Conservation (phyloP, 2,797 vertebrate species). For the Chromis chromis region DNA sequence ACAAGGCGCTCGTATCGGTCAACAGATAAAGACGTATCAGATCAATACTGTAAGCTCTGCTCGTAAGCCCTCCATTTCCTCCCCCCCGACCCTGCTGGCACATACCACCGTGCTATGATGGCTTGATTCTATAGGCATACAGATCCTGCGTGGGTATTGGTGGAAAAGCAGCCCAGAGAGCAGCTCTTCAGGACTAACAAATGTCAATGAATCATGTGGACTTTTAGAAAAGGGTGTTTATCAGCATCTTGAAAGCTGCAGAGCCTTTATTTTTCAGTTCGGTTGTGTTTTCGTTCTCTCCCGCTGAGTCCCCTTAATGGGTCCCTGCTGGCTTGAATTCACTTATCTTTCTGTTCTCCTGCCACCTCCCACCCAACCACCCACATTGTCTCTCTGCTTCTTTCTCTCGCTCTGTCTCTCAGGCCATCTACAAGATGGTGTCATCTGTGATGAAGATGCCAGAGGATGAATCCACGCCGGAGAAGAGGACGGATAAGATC, state of each 20-base stretch:
- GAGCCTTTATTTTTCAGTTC: conserved; percentile 30
- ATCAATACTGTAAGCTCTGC: conserved; percentile 62
- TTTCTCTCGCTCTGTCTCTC: conserved; percentile 28
- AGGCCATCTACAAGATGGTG: conserved; percentile 99
- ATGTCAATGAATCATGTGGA: conserved; percentile 29
- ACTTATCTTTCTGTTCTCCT: conserved; percentile 47
- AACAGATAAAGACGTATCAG: conserved; percentile 60
- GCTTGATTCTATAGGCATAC: neutral
- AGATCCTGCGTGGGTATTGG: conserved; percentile 17
- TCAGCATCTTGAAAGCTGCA: conserved; percentile 33
- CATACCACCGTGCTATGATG: conserved; percentile 12
- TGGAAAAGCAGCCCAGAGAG: conserved; percentile 19
- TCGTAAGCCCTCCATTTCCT: conserved; percentile 8
- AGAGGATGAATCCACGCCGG: conserved; percentile 97
- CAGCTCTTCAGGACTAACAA: conserved; percentile 25
- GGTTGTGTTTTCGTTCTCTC: conserved; percentile 33
- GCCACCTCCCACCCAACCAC: neutral
- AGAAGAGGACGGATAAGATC: conserved; percentile 99
- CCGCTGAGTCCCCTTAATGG: conserved; percentile 46
- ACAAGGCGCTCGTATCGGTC: conserved; percentile 37
- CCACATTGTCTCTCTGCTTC: conserved; percentile 16
- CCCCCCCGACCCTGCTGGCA: neutral
- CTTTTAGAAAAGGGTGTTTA: conserved; percentile 7
- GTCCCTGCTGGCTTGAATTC: conserved; percentile 54
- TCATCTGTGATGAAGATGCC: conserved; percentile 99